These are phyloP conservation scores for Muscidifurax raptorellus DNA, from an alignment of 1,140 invertebrate species.

Conservation along the genomic window DNA sequence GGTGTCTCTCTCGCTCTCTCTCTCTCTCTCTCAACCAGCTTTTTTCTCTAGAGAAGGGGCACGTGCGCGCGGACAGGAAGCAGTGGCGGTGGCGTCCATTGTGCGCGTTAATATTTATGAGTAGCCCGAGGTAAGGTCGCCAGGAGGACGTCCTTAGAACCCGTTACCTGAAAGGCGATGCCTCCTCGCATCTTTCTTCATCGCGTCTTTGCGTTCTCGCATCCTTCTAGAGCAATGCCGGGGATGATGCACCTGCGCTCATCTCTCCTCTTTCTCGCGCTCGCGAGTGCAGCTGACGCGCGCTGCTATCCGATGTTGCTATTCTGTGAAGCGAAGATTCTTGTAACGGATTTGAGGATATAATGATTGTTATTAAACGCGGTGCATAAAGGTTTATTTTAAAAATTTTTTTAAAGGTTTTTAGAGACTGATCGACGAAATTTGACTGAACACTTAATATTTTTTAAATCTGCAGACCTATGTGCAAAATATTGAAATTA, in stretches of 20 bases:
- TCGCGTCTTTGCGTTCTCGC: neutral
- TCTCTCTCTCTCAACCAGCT: neutral
- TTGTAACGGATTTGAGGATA: neutral
- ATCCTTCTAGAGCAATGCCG: neutral
- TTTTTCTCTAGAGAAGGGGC: slow-evolving; percentile 46
- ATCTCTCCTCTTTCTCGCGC: neutral
- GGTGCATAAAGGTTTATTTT: too few relatives aligned
- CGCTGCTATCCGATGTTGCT: neutral
- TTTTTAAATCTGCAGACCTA: too few relatives aligned
- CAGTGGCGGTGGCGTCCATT: neutral
- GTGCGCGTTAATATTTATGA: slow-evolving; percentile 68
- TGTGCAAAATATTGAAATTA: too few relatives aligned
- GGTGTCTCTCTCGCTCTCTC: neutral
- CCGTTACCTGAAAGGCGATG: slow-evolving; percentile 52
- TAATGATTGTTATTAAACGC: neutral
- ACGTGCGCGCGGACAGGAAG: slow-evolving; percentile 14
- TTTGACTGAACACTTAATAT: too few relatives aligned
- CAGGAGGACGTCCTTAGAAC: slow-evolving; percentile 60
- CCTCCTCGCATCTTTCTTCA: slow-evolving; percentile 19
- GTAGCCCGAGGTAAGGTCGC: slow-evolving; percentile 64
- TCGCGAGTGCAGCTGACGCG: neutral
- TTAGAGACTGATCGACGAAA: too few relatives aligned
- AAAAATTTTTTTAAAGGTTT: too few relatives aligned
- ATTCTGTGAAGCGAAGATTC: neutral
- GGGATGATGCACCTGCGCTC: slow-evolving; percentile 31